Evolutionary conservation across 92 coral and sea anemone species (phyloP).

Genomic region (Anthopleura xanthogrammica): DNA sequence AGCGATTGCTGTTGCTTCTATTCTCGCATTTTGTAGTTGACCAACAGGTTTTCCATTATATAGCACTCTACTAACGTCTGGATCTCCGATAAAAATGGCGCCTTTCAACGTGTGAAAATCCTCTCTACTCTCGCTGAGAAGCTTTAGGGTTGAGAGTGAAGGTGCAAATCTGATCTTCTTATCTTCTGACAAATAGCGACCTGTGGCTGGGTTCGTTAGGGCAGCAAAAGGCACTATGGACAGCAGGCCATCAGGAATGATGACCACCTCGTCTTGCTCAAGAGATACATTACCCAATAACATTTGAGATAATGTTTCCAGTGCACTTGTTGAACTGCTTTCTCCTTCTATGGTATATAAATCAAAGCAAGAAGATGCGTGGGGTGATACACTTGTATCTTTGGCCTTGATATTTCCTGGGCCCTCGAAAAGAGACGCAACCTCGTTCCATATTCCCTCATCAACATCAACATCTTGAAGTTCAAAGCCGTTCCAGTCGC

Average conservation of each 20-base stretch:
- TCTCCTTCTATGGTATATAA: background rate
- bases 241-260: conserved; percentile 24
- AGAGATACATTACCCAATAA: background rate
- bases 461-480: too few species aligned
- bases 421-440: too few species aligned
- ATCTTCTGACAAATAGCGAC: conserved; percentile 6
- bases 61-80: conserved; percentile 15
- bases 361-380: background rate
- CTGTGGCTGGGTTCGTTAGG: conserved; percentile 11
- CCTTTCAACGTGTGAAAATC: conserved; percentile 13
- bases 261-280: conserved; percentile 17
- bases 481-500: too few species aligned
- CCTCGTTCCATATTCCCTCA: too few species aligned
- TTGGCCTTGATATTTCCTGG: too few species aligned
- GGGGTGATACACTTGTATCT: background rate
- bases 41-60: background rate
- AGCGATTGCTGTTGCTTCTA: conserved; percentile 11
- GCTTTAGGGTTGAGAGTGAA: conserved; percentile 10
- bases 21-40: background rate
- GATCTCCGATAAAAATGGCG: conserved; percentile 30
- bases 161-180: conserved; percentile 27
- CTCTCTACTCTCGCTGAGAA: background rate
- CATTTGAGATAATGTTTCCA: background rate
- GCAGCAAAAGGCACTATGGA: conserved; percentile 30
- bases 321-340: background rate